Evolutionary conservation across 2,888 invertebrate species (phyloP).

Genomic region (Netelia inedita): DNA sequence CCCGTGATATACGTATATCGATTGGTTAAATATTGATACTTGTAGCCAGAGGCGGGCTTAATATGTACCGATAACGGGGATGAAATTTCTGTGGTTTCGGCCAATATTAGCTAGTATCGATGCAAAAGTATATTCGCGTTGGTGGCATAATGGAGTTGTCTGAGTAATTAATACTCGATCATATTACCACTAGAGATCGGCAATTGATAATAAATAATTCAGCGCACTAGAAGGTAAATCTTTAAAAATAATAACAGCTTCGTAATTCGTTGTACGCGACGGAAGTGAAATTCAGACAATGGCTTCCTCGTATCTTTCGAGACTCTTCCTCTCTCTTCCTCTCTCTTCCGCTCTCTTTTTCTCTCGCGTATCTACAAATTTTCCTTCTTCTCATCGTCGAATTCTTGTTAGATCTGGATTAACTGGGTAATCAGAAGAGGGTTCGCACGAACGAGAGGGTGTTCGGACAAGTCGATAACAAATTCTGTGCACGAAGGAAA

Average conservation of each 20-base stretch:
- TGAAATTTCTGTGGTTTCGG: slow-evolving; percentile 31
- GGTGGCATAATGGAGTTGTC: not conserved
- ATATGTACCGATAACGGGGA: slow-evolving; percentile 13
- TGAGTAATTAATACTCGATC: slow-evolving; percentile 17
- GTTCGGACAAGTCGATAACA: slow-evolving; percentile 50
- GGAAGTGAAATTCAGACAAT: not conserved
- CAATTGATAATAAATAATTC: not conserved
- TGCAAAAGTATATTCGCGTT: slow-evolving; percentile 7
- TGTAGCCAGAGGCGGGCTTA: not conserved
- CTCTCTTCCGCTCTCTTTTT: not conserved
- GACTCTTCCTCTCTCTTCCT: not conserved
- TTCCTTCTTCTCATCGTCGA: slow-evolving; percentile 26
- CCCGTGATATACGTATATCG: slow-evolving; percentile 56
- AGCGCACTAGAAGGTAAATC: not conserved
- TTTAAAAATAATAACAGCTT: not conserved
- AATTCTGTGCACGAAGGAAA: slow-evolving; percentile 58
- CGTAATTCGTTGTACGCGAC: not conserved
- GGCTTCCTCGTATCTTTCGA: not conserved
- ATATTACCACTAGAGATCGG: not conserved
- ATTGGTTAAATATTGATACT: slow-evolving; percentile 60
- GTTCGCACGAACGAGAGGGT: slow-evolving; percentile 11
- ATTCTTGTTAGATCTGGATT: slow-evolving; percentile 56
- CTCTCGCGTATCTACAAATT: slow-evolving; percentile 31
- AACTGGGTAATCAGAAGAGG: slow-evolving; percentile 40
- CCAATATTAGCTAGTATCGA: slow-evolving; percentile 38